Conservation (phyloP, 1,140 invertebrate genomes). For the Apocrypta bakeri region DNA sequence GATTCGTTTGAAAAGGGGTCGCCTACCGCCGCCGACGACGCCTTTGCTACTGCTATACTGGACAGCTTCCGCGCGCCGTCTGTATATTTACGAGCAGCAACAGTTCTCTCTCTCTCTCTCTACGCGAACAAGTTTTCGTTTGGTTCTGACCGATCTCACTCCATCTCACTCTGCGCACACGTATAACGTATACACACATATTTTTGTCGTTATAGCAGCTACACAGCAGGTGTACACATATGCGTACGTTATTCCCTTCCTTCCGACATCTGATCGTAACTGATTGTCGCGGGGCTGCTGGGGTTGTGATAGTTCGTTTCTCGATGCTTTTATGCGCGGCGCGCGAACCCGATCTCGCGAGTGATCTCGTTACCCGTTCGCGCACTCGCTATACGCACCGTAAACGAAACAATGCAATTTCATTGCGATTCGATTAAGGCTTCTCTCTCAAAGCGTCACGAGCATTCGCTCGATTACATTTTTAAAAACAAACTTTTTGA, state of each 20-base stretch:
- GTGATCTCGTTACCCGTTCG: too few relatives aligned
- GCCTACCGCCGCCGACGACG: too few relatives aligned
- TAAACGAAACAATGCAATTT: neutral
- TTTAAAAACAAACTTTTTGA: neutral
- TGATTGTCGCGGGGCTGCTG: neutral
- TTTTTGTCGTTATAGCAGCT: neutral
- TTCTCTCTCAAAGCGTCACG: neutral
- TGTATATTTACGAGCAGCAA: slow-evolving; percentile 8
- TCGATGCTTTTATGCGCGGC: neutral
- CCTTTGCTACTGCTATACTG: too few relatives aligned
- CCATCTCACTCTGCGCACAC: neutral
- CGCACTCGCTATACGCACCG: too few relatives aligned
- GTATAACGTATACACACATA: too few relatives aligned
- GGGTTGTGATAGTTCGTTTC: neutral
- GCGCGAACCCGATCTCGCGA: neutral
- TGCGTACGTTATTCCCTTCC: neutral
- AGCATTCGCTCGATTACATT: neutral
- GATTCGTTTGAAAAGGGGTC: slow-evolving; percentile 1
- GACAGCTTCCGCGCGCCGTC: neutral
- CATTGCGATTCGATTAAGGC: neutral
- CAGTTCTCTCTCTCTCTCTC: neutral
- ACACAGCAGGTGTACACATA: neutral
- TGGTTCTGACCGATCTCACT: neutral
- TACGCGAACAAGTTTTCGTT: neutral
- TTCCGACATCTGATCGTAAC: neutral